Conservation (phyloP, 2,797 vertebrate genomes). For the Poecile montanus region DNA sequence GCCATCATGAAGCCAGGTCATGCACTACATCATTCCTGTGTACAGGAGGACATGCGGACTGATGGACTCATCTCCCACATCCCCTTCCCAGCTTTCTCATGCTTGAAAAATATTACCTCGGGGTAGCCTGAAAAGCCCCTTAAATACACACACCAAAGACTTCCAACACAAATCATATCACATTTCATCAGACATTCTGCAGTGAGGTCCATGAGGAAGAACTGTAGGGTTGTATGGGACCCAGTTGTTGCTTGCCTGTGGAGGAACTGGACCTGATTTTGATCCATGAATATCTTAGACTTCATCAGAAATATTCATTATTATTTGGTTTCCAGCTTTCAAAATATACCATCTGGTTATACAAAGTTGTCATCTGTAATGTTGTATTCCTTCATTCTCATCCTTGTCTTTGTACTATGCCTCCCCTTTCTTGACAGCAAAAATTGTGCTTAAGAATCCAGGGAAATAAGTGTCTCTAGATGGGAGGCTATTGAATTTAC, state of each 20-base stretch:
- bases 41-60: neutral
- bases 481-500: neutral
- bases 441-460: neutral
- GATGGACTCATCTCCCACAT: neutral
- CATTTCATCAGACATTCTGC: neutral
- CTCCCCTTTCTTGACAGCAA: neutral
- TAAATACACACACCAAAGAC: neutral
- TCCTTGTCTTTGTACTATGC: neutral
- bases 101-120: neutral
- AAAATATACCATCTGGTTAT: neutral
- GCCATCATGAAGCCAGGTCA: neutral
- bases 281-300: neutral
- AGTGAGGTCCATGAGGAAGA: accelerated
- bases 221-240: neutral
- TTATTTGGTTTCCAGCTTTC: neutral
- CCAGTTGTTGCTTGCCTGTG: neutral
- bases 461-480: neutral
- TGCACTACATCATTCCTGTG: accelerated
- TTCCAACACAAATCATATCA: neutral
- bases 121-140: neutral
- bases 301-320: neutral
- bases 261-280: neutral
- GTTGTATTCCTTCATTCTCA: neutral
- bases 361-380: neutral
- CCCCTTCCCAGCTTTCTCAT: neutral